A percentile compares a stretch with the other conserved stretches of the same genome.
These are phyloP conservation scores for Drosophila nannoptera DNA, from an alignment of 1,140 invertebrate genomes.

Conservation along the genomic window DNA sequence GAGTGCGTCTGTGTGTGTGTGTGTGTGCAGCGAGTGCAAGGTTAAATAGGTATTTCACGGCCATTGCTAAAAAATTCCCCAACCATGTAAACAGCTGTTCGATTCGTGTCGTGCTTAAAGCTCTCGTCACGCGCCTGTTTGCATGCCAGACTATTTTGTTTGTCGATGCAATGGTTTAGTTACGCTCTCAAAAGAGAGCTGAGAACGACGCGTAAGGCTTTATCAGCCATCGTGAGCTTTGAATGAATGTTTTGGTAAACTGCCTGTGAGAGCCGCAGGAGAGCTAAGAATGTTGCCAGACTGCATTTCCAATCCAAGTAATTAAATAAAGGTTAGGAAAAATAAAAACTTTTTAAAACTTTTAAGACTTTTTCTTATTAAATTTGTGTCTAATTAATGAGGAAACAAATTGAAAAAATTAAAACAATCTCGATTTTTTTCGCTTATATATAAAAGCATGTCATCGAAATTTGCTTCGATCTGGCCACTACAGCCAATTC, in stretches of 20 bases:
- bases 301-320: not conserved
- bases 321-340: not conserved
- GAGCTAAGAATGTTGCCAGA: conserved; percentile 27
- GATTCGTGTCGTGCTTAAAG: conserved; percentile 31
- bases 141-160: conserved; percentile 49
- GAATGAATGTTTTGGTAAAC: not conserved
- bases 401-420: too few relatives aligned
- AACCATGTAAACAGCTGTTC: conserved; percentile 58
- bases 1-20: conserved; percentile 28
- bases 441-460: not conserved
- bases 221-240: conserved; percentile 30
- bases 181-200: conserved; percentile 2
- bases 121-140: conserved; percentile 60
- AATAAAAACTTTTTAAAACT: too few relatives aligned
- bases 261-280: not conserved
- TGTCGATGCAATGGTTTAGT: conserved; percentile 4
- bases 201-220: conserved; percentile 12
- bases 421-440: too few relatives aligned
- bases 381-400: too few relatives aligned
- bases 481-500: conserved; percentile 18
- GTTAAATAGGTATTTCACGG: conserved; percentile 40
- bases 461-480: not conserved
- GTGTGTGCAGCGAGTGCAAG: not conserved
- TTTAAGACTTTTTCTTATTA: too few relatives aligned
- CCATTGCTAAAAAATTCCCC: conserved; percentile 18